Base-by-base conservation (phyloP, 2,113 vertebrate species). In the Martes martes region DNA sequence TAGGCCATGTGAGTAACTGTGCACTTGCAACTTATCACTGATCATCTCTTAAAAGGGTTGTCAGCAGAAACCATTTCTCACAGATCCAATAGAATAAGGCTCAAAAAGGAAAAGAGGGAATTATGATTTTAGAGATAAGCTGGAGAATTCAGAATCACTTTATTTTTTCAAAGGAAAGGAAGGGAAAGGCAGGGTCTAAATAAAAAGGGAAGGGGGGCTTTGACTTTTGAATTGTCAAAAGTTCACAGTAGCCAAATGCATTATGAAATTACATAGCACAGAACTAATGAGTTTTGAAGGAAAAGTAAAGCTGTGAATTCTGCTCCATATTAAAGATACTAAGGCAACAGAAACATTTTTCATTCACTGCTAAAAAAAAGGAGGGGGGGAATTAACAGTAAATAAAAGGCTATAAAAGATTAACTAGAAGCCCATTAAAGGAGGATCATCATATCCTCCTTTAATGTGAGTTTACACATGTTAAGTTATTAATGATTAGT, bases 251-350 rank as follows among this genome's bases (percentile, higher is more conserved):
- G 89, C 4, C 6, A 94, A 89, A 74, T 61, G 11, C 11, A 28
- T 50, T 87, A 16, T 4, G 80, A 63, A 79, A 83, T 84, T 80
- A 36, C 55, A n/a, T 19, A 33, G 6, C 65, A 6, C 31, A 45
- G 26, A 94, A 31, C 78, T 61, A 86, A 73, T 52, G 45, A 92
- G 0, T 33, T 92, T 89, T 80, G 24, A 96, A 65, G 50, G 19
- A 71, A 69, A 94, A 89, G 23, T 28, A 23, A 28, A 45, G 4
- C 1, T 33, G 9, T 23, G 28, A 57, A 82, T 7, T 55, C 23
- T 39, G 11, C 14, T 79, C 5, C 63, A 36, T 59, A 50, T 26
- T 92, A 36, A 80, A 96, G 15, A 39, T 39, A 52, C 3, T 71
- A 88, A 91, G 80, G 19, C 23, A 63, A 91, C 7, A 73, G 63